Evolutionary conservation across 2,113 vertebrate genomes (phyloP).

Genomic region (Hippotragus niger): DNA sequence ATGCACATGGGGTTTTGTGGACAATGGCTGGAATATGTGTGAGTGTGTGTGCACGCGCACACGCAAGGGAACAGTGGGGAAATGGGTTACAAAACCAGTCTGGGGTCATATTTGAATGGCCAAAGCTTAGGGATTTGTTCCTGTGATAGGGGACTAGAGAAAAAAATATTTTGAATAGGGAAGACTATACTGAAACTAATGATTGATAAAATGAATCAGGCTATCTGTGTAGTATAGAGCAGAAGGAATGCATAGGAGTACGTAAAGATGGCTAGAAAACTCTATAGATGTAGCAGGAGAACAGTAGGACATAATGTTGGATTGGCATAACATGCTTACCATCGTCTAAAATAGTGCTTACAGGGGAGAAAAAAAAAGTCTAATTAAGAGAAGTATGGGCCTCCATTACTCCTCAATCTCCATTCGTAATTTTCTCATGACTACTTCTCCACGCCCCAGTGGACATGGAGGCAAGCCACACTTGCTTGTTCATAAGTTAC

Average conservation of each 20-base stretch:
- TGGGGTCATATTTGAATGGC: not conserved
- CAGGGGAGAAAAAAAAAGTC: not conserved
- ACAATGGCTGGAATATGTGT: not conserved
- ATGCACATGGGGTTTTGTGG: too few species aligned
- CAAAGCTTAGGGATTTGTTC: not conserved
- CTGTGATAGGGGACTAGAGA: slow-evolving; percentile 1
- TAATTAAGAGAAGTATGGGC: slow-evolving; percentile 5
- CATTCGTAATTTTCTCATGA: slow-evolving; percentile 24
- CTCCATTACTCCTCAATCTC: slow-evolving; percentile 19
- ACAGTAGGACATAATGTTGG: not conserved
- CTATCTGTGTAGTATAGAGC: not conserved
- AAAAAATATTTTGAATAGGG: not conserved
- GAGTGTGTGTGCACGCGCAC: fast-evolving
- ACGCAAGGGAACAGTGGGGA: not conserved
- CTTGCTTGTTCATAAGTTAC: not conserved
- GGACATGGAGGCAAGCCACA: not conserved
- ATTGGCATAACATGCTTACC: not conserved
- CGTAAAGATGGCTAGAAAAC: not conserved
- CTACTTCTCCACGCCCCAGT: not conserved
- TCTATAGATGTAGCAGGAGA: not conserved
- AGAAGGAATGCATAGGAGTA: not conserved
- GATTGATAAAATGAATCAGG: not conserved
- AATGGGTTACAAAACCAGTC: slow-evolving; percentile 75
- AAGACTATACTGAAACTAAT: not conserved
- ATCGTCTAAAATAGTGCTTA: slow-evolving; percentile 42